phyloP scores from a whole-genome alignment of 2,888 invertebrate genomes.

The Dolichomitus sp. region DNA sequence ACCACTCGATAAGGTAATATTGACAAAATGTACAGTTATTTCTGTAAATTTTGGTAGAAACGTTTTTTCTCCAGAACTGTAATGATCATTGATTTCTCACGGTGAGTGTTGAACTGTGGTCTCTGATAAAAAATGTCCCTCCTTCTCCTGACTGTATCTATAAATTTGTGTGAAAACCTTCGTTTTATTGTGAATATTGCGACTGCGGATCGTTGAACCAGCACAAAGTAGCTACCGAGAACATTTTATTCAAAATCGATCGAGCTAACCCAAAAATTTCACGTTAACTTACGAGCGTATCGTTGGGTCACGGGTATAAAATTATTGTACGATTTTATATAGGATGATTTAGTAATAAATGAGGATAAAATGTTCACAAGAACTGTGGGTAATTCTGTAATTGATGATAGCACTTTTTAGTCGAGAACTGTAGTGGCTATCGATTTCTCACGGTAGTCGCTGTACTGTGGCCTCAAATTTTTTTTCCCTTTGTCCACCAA shows the following conservation, averaged over 20 bases:
- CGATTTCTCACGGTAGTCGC: conserved; percentile 20
- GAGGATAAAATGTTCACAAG: not conserved
- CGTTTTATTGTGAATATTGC: not conserved
- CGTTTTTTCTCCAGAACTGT: not conserved
- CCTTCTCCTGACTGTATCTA: not conserved
- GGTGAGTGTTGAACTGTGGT: not conserved
- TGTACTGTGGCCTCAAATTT: not conserved
- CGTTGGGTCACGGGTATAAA: conserved; percentile 12
- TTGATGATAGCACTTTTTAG: not conserved
- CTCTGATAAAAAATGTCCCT: not conserved
- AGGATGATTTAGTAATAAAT: not conserved
- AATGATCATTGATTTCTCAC: conserved; percentile 5
- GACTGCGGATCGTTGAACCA: not conserved
- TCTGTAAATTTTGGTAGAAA: not conserved
- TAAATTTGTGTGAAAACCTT: not conserved
- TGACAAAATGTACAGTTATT: not conserved
- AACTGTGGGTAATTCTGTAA: not conserved
- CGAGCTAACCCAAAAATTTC: not conserved
- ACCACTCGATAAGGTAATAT: not conserved
- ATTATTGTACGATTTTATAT: conserved; percentile 17
- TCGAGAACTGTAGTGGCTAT: not conserved
- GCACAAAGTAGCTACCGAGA: not conserved
- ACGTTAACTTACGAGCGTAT: conserved; percentile 1
- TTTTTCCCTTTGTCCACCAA: conserved; percentile 12
- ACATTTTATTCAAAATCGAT: conserved; percentile 1